A percentile compares a stretch with the other conserved stretches of the same genome.
Evolutionary conservation across 1,140 invertebrate species (phyloP).

Genomic region (Chymomyza costata): DNA sequence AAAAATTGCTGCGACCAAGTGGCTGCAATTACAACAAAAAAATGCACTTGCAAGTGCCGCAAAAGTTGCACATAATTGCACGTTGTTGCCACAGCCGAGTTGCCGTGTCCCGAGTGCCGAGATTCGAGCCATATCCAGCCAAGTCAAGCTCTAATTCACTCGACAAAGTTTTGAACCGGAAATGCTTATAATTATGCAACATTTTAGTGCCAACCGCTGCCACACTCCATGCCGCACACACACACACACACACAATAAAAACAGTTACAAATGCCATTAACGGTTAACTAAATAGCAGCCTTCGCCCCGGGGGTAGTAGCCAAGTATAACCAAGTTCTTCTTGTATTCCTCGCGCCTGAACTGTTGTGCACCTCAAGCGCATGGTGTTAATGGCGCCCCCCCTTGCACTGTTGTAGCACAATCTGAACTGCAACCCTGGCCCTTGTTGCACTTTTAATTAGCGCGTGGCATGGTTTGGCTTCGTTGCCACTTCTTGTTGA

Average conservation of each 20-base stretch:
- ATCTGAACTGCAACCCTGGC: conserved; percentile 5
- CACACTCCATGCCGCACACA: conserved; percentile 41
- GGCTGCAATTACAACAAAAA: not conserved
- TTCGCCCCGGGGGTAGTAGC: conserved; percentile 11
- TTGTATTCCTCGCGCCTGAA: conserved; percentile 3
- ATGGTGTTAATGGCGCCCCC: conserved; percentile 31
- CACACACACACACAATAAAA: too few species aligned
- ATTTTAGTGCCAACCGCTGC: conserved; percentile 57
- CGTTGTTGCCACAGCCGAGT: not conserved
- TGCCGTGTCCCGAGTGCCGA: fast-evolving
- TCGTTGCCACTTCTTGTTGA: too few species aligned
- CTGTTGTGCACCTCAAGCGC: conserved; percentile 25
- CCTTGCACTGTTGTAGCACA: conserved; percentile 3
- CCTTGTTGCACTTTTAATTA: conserved; percentile 70
- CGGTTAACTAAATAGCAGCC: conserved; percentile 64
- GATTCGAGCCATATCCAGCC: too few species aligned
- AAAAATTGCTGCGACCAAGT: conserved; percentile 44
- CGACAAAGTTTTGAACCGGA: conserved; percentile 64
- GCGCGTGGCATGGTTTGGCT: conserved; percentile 29
- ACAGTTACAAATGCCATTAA: conserved; percentile 73
- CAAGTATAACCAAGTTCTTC: conserved; percentile 18
- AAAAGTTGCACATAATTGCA: conserved; percentile 18
- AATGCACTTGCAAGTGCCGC: not conserved
- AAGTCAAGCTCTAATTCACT: conserved; percentile 63
- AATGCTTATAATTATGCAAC: conserved; percentile 72